Evolutionary conservation across 2,797 vertebrate genomes (phyloP).

Genomic region (Lacerta agilis): DNA sequence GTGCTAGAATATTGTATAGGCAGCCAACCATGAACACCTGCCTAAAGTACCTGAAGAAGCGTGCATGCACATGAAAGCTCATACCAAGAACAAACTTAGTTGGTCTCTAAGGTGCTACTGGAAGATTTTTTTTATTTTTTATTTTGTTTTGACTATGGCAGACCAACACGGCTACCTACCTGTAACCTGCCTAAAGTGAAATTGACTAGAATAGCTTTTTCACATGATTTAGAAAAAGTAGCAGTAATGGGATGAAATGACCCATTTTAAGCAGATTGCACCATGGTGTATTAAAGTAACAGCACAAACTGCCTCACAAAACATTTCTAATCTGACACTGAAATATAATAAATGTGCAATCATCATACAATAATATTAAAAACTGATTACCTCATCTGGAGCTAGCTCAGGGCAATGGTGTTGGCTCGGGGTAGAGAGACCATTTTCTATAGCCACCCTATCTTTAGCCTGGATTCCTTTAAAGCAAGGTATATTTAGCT

Average conservation of each 20-base stretch:
- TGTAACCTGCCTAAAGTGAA: background rate
- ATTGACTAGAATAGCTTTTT: background rate
- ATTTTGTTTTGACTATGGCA: too few species aligned
- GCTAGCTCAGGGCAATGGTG: slow-evolving; percentile 69
- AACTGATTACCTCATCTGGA: slow-evolving; percentile 79
- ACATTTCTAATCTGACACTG: background rate
- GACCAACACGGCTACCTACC: too few species aligned
- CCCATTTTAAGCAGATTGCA: background rate
- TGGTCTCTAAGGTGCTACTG: too few species aligned
- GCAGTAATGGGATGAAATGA: background rate
- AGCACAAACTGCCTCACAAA: background rate
- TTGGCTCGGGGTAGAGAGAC: slow-evolving; percentile 72
- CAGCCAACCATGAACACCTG: background rate
- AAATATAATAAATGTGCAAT: slow-evolving; percentile 38
- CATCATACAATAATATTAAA: slow-evolving; percentile 47
- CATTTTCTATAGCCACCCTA: slow-evolving; percentile 71
- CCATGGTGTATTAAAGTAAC: background rate
- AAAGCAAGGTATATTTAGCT: slow-evolving; percentile 63
- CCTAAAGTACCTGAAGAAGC: background rate
- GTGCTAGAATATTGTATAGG: background rate
- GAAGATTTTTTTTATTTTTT: too few species aligned
- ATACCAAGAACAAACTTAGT: too few species aligned
- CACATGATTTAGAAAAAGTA: background rate
- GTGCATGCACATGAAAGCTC: too few species aligned
- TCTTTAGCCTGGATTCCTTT: slow-evolving; percentile 68